phyloP scores from a whole-genome alignment of 2,888 invertebrate species.

The Tribolium freemani region DNA sequence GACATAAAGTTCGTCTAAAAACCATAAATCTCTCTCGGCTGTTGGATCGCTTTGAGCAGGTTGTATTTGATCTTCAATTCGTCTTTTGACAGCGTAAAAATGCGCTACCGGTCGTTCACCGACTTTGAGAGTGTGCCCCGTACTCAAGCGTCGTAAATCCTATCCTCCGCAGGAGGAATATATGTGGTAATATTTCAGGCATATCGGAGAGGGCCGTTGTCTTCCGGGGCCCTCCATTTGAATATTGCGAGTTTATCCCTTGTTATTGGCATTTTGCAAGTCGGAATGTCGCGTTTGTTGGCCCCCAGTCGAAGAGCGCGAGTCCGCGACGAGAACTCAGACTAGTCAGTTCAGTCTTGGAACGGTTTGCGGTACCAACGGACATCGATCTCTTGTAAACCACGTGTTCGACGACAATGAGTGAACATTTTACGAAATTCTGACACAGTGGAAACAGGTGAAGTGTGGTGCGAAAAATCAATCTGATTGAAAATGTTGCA shows the following conservation, averaged over 20 bases:
- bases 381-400: conserved; percentile 47
- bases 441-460: background rate
- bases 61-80: background rate
- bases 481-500: background rate
- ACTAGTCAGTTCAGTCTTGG: conserved; percentile 57
- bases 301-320: conserved; percentile 49
- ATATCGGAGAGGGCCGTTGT: background rate
- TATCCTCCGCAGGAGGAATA: background rate
- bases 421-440: conserved; percentile 7
- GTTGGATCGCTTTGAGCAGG: background rate
- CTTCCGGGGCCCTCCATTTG: conserved; percentile 25
- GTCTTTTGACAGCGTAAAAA: background rate
- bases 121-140: background rate
- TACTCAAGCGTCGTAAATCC: background rate
- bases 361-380: conserved; percentile 53
- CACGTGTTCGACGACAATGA: conserved; percentile 39
- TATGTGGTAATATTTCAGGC: background rate
- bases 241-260: conserved; percentile 40
- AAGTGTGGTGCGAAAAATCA: background rate
- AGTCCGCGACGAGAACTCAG: conserved; percentile 48
- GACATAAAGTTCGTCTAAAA: background rate
- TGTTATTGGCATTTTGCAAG: conserved; percentile 46
- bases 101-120: background rate
- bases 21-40: background rate
- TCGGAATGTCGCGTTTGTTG: conserved; percentile 45